Base-by-base conservation (phyloP, 2,888 invertebrate genomes). In the Onchidella celtica region DNA sequence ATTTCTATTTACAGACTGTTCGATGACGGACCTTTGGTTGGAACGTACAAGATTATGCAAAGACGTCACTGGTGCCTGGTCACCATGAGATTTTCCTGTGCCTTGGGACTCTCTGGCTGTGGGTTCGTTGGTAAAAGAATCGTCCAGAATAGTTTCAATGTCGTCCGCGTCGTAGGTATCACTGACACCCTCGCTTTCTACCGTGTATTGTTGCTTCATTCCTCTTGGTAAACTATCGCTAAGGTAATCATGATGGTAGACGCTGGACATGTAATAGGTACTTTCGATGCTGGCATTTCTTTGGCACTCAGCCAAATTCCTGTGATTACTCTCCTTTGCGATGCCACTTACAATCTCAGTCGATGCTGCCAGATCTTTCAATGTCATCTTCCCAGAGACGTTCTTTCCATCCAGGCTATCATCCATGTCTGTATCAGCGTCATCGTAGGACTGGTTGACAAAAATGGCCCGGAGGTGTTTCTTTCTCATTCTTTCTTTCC, bases 401-500 rank as follows among this genome's bases (percentile, higher is more conserved):
- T 21, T 27, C 9, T 38, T 29, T 77, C 27, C 32, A 3, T 59
- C 73, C 32, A 3, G 11, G n/a, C 27, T 34, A 3, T 55, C 34
- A 17, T 34, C 29, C 38, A 3, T 6, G 17, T 55, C 57, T 24
- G 2, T 38, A 2, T 6, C 57, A 27, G 81, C 81, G 11, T 84
- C 86, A n/a, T 89, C 87, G 75, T 87, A 88, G 0, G 88, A 88
- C 55, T 88, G 87, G 80, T 88, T 88, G 4, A 89, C 85, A 79
- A 90, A 90, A 57, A 90, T 87, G 3, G 90, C 82, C 0, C 90
- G 90, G 1, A 90, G 84, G 78, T 90, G 88, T 81, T 90, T 89
- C 74, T 87, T 87, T 57, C 86, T 85, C 87, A 89, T 88, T 59
- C 88, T 86, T n/a, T 89, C 89, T 72, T 88, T 89, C 89, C 89